Evolutionary conservation across 2,797 vertebrate species (phyloP).

Genomic region (Lepus oiostolus): DNA sequence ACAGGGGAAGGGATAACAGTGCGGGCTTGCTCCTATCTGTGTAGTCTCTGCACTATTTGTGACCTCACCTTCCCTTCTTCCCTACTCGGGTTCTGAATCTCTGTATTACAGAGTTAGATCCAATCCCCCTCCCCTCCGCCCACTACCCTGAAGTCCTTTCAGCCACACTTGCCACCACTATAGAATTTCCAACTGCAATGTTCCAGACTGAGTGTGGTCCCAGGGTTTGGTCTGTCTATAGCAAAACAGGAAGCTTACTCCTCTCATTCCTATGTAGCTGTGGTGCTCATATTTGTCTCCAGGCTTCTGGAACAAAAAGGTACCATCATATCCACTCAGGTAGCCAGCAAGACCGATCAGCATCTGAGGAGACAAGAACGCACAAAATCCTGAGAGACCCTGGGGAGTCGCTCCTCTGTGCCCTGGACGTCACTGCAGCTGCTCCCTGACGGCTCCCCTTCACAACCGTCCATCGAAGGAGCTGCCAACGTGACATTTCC

Average conservation of each 20-base stretch:
- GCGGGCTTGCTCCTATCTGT: neutral
- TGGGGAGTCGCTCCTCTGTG: neutral
- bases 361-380: conserved; percentile 91
- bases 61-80: neutral
- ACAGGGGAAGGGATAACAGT: neutral
- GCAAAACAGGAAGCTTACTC: conserved; percentile 89
- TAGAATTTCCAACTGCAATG: conserved; percentile 5
- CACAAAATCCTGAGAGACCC: conserved; percentile 56
- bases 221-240: neutral
- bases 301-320: conserved; percentile 97
- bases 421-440: conserved; percentile 55
- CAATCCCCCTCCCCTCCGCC: neutral
- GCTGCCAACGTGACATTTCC: conserved; percentile 37
- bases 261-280: conserved; percentile 98
- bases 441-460: conserved; percentile 39
- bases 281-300: conserved; percentile 97
- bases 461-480: conserved; percentile 21
- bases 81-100: neutral
- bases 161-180: conserved; percentile 17
- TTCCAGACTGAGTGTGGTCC: neutral
- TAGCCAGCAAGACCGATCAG: conserved; percentile 97
- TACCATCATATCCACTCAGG: conserved; percentile 96
- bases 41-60: neutral
- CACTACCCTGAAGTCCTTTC: neutral
- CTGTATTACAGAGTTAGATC: neutral